A percentile compares a stretch with the other conserved stretches of the same genome.
These are phyloP conservation scores for Anoplolepis gracilipes DNA, from an alignment of 1,140 invertebrate species.

Conservation along the genomic window DNA sequence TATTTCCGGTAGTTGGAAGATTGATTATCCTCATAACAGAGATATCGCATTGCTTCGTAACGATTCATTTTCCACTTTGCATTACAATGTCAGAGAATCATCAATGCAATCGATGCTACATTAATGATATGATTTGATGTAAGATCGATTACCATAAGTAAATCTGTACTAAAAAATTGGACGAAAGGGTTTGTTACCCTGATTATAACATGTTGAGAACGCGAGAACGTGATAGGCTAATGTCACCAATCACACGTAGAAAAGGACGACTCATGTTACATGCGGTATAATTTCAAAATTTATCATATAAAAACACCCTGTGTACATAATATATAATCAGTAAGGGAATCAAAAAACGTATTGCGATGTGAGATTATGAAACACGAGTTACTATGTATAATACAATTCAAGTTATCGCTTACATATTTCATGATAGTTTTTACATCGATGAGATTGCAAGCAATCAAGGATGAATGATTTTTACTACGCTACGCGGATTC, in stretches of 20 bases:
- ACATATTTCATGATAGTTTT: constrained; percentile 11
- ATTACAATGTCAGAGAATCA: not conserved
- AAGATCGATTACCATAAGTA: constrained; percentile 23
- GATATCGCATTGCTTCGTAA: constrained; percentile 2
- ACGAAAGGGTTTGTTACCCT: not conserved
- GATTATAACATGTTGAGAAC: constrained; percentile 1
- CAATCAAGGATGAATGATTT: constrained; percentile 2
- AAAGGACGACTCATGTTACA: not conserved
- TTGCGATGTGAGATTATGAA: constrained; percentile 24
- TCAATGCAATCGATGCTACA: constrained; percentile 16
- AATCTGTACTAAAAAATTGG: constrained; percentile 22
- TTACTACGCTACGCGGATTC: not conserved
- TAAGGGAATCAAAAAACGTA: constrained; percentile 43
- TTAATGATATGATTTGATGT: constrained; percentile 1
- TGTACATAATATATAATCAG: constrained; percentile 42
- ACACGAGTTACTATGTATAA: not conserved
- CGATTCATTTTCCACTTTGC: not conserved
- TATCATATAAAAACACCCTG: not conserved
- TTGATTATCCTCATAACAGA: constrained; percentile 29
- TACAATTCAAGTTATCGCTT: constrained; percentile 23
- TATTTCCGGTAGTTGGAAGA: constrained; percentile 45
- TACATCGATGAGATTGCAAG: constrained; percentile 5
- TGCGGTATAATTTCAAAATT: constrained; percentile 21
- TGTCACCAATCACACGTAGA: not conserved
- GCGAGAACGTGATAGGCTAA: constrained; percentile 13